phyloP scores from a whole-genome alignment of 2,797 vertebrate genomes.

The Pipistrellus kuhlii region DNA sequence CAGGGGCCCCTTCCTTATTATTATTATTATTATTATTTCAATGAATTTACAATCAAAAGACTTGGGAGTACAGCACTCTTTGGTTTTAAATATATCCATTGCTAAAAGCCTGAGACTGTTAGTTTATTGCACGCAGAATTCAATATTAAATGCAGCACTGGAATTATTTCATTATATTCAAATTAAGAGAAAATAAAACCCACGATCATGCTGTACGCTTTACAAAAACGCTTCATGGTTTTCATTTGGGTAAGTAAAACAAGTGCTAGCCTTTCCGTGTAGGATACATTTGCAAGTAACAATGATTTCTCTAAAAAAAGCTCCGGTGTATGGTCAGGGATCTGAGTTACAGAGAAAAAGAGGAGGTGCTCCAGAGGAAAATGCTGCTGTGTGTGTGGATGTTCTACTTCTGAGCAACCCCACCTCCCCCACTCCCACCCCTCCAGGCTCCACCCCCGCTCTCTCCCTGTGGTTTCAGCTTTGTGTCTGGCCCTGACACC shows the following conservation, averaged over 20 bases:
- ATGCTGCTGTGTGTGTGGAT: fast-evolving
- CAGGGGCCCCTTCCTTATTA: background rate
- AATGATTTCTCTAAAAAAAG: slow-evolving; percentile 22
- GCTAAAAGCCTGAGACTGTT: background rate
- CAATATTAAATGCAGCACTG: background rate
- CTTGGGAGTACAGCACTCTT: background rate
- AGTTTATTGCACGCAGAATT: background rate
- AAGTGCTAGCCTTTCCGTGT: background rate
- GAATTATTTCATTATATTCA: slow-evolving; percentile 21
- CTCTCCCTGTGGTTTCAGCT: background rate
- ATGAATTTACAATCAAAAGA: slow-evolving; percentile 3
- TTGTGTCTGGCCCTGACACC: background rate
- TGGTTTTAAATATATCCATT: slow-evolving; percentile 41
- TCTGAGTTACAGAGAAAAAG: background rate
- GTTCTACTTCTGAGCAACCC: background rate
- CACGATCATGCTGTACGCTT: background rate
- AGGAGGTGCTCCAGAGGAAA: background rate
- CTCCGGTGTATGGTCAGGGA: background rate
- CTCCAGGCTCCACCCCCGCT: background rate
- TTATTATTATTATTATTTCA: background rate
- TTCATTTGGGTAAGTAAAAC: slow-evolving; percentile 52
- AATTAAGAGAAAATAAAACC: slow-evolving; percentile 16
- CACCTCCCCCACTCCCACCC: background rate
- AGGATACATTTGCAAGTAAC: slow-evolving; percentile 21
- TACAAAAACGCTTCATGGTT: background rate